Base-by-base conservation (phyloP, 1,140 invertebrate genomes). In the Hylyphantes graminicola region DNA sequence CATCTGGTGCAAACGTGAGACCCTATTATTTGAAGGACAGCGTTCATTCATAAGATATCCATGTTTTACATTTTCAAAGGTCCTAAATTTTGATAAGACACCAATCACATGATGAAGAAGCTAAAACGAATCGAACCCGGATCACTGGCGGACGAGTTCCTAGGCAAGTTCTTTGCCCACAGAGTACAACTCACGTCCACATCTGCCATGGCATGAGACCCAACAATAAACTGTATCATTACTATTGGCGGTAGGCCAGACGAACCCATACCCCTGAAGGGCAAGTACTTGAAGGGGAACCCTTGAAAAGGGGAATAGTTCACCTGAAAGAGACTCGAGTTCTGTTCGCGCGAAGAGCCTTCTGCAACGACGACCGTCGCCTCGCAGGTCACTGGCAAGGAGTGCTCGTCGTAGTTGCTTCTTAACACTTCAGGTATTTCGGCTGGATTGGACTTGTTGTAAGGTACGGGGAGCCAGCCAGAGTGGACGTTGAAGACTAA, bases 221-320 rank as follows among this genome's bases (percentile, higher is more conserved):
- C 73, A 13, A 75, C 5, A 17, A 70, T 80, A 63, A 85, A 85
- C 53, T 85, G 84, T 8, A 85, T 70, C 68, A 85, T 85, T 12
- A 85, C 76, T 3, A 85, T 9, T 0, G 84, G 84, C 0, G 84
- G 84, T 10, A 85, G n/a, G 50, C n/a, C 21, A 2, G 76, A 65
- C 15, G 61, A 35, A n/a, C 48, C 35, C 19, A 48, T 61, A 7
- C 51, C 59, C 9, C 75, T 55, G 11, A 67, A 19, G 3, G 67
- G 65, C 10, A 85, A 68, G 64, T 78, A 78, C 13, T 59, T 67
- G 51, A 50, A 54, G 12, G 84, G 84, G 35, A 85, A 85, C 10
- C 84, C 84, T 5, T 53, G 61, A 51, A 79, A 85, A 5, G 84
- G 84, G 13, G 84, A 79, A 67, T 85, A 85, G 15, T 74, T 55